Conservation (phyloP, 2,113 vertebrate species). For the Donacobius atricapilla region DNA sequence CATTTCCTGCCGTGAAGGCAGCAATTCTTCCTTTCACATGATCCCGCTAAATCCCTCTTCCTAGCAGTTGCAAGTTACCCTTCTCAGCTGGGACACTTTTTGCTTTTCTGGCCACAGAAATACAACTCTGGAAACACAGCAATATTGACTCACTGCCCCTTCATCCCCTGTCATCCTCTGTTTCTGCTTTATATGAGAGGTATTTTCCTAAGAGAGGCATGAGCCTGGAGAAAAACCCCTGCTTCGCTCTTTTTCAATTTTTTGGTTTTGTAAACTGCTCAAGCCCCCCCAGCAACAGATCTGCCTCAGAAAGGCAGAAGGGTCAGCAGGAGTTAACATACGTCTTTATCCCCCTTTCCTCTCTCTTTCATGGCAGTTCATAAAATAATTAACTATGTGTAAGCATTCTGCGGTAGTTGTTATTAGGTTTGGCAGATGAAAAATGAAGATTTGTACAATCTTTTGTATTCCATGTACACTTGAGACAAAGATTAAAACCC, state of each 20-base stretch:
- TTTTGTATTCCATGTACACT: background rate
- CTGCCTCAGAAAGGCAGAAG: background rate
- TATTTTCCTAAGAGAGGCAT: constrained; percentile 9
- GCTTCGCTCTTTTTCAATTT: background rate
- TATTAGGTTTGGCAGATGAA: background rate
- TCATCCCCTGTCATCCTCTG: background rate
- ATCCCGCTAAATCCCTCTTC: constrained; percentile 11
- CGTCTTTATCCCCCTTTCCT: background rate
- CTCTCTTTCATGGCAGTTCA: background rate
- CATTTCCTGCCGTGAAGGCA: background rate
- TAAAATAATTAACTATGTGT: background rate
- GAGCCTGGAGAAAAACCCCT: background rate
- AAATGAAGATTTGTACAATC: background rate
- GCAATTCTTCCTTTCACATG: constrained; percentile 7
- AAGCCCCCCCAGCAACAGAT: background rate
- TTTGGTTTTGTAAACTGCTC: background rate
- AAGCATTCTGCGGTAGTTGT: background rate
- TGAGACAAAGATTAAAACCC: background rate
- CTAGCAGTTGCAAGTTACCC: background rate
- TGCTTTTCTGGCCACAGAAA: background rate
- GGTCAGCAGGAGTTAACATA: background rate
- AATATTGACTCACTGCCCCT: constrained; percentile 1
- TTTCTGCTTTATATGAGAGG: background rate
- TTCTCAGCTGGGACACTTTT: background rate
- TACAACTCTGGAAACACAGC: background rate